A percentile compares a stretch with the other conserved stretches of the same genome.
These are phyloP conservation scores for Ophion ellenae DNA, from an alignment of 2,888 invertebrate species.

Conservation along the genomic window DNA sequence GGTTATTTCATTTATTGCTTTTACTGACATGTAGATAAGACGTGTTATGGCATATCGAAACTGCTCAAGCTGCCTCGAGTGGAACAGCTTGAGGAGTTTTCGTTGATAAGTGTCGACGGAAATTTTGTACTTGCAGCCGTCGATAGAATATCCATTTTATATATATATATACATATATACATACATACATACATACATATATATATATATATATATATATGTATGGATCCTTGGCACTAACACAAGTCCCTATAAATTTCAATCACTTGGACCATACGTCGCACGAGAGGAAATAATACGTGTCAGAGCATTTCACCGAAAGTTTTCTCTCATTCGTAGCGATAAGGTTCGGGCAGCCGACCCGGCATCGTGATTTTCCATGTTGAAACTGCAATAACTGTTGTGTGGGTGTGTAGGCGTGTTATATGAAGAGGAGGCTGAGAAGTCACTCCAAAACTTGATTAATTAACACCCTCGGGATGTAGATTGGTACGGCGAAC, in stretches of 20 bases:
- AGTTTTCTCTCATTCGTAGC: constrained; percentile 41
- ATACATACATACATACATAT: constrained; percentile 2
- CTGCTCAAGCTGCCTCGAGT: constrained; percentile 37
- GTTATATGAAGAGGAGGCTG: constrained; percentile 33
- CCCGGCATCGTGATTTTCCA: constrained; percentile 15
- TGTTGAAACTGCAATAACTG: constrained; percentile 22
- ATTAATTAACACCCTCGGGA: constrained; percentile 36
- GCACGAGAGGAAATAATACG: constrained; percentile 61
- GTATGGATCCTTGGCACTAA: constrained; percentile 33
- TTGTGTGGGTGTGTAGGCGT: neutral
- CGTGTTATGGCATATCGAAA: constrained; percentile 43
- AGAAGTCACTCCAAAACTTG: constrained; percentile 51
- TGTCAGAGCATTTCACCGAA: constrained; percentile 62
- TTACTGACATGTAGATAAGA: neutral
- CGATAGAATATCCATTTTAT: constrained; percentile 38
- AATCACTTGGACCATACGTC: constrained; percentile 49
- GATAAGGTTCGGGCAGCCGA: constrained; percentile 24
- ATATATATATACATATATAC: constrained; percentile 12
- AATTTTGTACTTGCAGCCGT: constrained; percentile 59
- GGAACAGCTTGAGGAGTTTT: constrained; percentile 24
- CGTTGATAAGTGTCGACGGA: constrained; percentile 50
- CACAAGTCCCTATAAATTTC: constrained; percentile 52
- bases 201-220: no score
- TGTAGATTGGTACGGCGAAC: neutral
- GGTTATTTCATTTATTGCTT: neutral